Percentiles rank a stretch among this genome's conserved stretches.
These are phyloP conservation scores for Trichomycterus rosablanca DNA, from an alignment of 2,113 vertebrate species.

Conservation along the genomic window DNA sequence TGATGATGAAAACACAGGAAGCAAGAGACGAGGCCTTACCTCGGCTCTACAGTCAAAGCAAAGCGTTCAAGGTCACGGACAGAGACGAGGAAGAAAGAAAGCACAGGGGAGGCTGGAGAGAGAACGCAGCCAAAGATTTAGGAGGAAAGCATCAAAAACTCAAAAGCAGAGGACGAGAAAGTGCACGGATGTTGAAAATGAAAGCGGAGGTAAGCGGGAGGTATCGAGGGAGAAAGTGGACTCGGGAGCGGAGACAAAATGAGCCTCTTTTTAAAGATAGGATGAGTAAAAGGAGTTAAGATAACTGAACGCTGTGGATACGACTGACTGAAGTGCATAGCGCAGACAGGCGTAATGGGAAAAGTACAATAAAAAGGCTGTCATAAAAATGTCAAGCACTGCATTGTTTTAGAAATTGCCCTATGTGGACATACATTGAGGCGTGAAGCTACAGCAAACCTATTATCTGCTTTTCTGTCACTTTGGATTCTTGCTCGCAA, in stretches of 20 bases:
- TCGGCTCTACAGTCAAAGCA: constrained; percentile 52
- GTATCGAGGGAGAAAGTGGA: constrained; percentile 29
- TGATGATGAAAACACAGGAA: constrained; percentile 64
- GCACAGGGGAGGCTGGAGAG: constrained; percentile 36
- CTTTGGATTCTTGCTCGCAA: constrained; percentile 67
- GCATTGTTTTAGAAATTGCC: constrained; percentile 67
- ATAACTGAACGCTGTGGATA: constrained; percentile 44
- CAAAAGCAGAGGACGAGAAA: constrained; percentile 35
- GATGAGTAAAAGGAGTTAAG: constrained; percentile 44
- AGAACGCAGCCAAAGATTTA: constrained; percentile 20
- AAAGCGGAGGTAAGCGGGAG: constrained; percentile 40
- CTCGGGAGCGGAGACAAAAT: constrained; percentile 30
- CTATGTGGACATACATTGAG: constrained; percentile 70
- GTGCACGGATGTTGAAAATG: constrained; percentile 36
- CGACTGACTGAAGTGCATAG: constrained; percentile 55
- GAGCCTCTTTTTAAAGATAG: constrained; percentile 26
- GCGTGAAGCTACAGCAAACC: constrained; percentile 73
- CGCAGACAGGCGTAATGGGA: constrained; percentile 54
- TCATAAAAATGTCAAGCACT: constrained; percentile 65
- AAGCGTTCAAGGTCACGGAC: constrained; percentile 67
- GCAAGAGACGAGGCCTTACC: constrained; percentile 31
- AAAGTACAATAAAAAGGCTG: constrained; percentile 60
- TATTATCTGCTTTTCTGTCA: constrained; percentile 75
- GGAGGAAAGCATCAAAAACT: constrained; percentile 21
- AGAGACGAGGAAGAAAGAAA: constrained; percentile 38